Conservation (phyloP, 2,888 invertebrate species). For the Stenodema calcarata region DNA sequence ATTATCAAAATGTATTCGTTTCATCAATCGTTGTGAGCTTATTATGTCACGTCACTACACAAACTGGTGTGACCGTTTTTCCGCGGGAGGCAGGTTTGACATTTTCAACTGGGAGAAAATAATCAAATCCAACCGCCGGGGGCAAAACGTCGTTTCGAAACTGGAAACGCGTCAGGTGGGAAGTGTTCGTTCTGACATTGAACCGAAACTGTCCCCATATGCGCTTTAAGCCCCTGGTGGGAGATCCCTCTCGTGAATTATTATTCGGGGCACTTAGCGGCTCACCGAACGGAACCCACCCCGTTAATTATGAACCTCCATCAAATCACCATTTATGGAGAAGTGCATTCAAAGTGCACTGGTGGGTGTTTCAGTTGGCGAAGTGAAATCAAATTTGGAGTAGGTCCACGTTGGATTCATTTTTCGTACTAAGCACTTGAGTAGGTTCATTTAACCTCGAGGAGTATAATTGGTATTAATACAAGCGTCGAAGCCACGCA, state of each 20-base stretch:
- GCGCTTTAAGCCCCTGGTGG: not conserved
- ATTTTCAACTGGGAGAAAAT: not conserved
- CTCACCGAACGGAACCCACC: not conserved
- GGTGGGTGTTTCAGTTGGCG: too few relatives aligned
- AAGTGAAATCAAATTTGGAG: too few relatives aligned
- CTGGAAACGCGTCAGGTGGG: not conserved
- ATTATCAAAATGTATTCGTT: too few relatives aligned
- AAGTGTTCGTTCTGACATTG: not conserved
- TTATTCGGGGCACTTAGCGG: constrained; percentile 25
- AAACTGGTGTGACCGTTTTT: too few relatives aligned
- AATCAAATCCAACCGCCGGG: not conserved
- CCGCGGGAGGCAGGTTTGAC: too few relatives aligned
- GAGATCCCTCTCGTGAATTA: constrained; percentile 19
- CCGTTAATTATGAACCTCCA: constrained; percentile 17
- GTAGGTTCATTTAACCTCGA: too few relatives aligned
- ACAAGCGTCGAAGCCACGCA: too few relatives aligned
- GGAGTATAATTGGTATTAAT: too few relatives aligned
- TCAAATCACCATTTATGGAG: constrained; percentile 22
- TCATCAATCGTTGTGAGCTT: too few relatives aligned
- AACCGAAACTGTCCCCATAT: not conserved
- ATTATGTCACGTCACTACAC: too few relatives aligned
- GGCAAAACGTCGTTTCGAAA: not conserved
- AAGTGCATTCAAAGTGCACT: not conserved
- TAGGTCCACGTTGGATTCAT: too few relatives aligned
- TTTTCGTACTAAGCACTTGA: too few relatives aligned